A percentile compares a stretch with the other conserved stretches of the same genome.
Evolutionary conservation across 1,140 invertebrate species (phyloP).

Genomic region (Euura lappo): DNA sequence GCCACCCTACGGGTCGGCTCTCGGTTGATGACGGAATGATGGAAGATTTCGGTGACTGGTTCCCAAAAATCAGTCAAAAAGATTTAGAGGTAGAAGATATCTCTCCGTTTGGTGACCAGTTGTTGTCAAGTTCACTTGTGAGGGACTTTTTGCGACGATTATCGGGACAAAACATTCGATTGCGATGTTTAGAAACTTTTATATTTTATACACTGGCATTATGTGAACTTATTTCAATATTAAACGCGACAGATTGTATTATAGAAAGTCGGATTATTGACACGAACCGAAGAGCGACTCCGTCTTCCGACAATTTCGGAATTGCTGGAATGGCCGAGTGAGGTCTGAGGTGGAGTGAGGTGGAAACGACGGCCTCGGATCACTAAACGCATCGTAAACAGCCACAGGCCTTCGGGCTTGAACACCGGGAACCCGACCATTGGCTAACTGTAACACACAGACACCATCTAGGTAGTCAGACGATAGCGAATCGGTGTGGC

Average conservation of each 20-base stretch:
- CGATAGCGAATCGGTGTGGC: too few species aligned
- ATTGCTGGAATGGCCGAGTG: neutral
- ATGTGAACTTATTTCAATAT: neutral
- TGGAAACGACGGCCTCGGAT: neutral
- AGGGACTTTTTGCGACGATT: conserved; percentile 28
- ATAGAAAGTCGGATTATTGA: neutral
- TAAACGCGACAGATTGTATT: neutral
- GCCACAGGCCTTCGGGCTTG: too few species aligned
- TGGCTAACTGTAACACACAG: too few species aligned
- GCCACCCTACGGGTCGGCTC: conserved; percentile 61
- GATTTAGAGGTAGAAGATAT: conserved; percentile 29
- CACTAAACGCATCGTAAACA: too few species aligned
- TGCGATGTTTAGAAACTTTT: conserved; percentile 10
- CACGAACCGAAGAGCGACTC: neutral
- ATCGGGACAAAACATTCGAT: conserved; percentile 49
- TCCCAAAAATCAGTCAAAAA: conserved; percentile 61
- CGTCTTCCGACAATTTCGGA: neutral
- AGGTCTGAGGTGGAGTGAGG: neutral
- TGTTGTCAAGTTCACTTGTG: conserved; percentile 38
- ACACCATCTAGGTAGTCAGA: too few species aligned
- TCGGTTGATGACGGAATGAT: conserved; percentile 62
- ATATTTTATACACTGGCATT: neutral
- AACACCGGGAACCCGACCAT: too few species aligned
- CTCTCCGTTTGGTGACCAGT: conserved; percentile 42
- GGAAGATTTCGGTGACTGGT: conserved; percentile 59